Evolutionary conservation across 2,797 vertebrate species (phyloP), one percentile per base, ranked within the genome.

Genomic region (Neomorphus geoffroyi): DNA sequence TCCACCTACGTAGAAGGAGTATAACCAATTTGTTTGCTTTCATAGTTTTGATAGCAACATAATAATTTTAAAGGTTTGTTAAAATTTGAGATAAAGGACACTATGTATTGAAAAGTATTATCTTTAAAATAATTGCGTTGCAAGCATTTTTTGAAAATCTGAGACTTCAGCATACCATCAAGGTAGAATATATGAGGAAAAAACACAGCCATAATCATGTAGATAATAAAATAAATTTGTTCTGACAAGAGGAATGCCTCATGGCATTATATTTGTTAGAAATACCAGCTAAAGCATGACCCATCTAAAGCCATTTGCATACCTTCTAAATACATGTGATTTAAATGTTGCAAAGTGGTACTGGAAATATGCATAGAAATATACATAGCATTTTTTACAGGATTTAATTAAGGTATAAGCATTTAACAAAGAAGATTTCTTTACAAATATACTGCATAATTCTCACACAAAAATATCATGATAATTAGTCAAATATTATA

Each of bases 221-320:
- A 91, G 54, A 46, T 83, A 79, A 86, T 74, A 81, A 93, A 93
- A 86, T 66, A 60, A 70, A 88, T 81, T 8, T 30, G 21, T 58
- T 94, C 71, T 83, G 82, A 94, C 80, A 80, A 80, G 78, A 88
- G 33, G 57, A 96, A 90, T 87, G n/a, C 56, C 85, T 66, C 8
- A 9, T 73, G 69, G 67, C 65, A 28, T 71, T 71, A 8, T 48
- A 43, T 74, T 80, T 88, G 54, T 90, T 81, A 80, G 50, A 92
- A 95, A 81, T 69, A 83, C 13, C 66, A 81, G 58, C 39, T 83
- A 73, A 88, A 94, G 56, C 18, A 86, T 72, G 84, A 94, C 71
- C 83, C 33, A 71, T 48, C 85, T 89, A 69, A 90, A 89, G 24
- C 11, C n/a, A 53, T 80, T 93, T 94, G 22, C 50, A 69, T 57